phyloP scores from a whole-genome alignment of 2,888 invertebrate species.

The Ditula angustiorana region DNA sequence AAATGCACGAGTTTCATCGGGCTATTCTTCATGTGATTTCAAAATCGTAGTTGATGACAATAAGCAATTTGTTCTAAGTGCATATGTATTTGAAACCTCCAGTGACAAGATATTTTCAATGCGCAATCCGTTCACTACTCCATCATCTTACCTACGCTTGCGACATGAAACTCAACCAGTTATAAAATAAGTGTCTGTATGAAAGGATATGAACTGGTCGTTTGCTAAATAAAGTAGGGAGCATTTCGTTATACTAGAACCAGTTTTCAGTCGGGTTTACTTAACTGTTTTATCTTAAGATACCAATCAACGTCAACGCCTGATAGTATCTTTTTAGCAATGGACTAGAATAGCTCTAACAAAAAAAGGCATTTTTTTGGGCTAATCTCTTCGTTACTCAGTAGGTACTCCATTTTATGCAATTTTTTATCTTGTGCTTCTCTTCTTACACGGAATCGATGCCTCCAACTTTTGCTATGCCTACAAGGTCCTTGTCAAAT shows the following conservation, averaged over 20 bases:
- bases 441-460: too few species aligned
- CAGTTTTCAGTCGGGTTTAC: not conserved
- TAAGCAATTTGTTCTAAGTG: slow-evolving; percentile 21
- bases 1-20: too few species aligned
- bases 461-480: too few species aligned
- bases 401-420: too few species aligned
- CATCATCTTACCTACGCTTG: slow-evolving; percentile 1
- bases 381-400: too few species aligned
- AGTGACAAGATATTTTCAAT: slow-evolving; percentile 15
- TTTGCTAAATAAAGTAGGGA: not conserved
- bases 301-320: too few species aligned
- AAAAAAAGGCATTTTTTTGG: too few species aligned
- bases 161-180: slow-evolving; percentile 23
- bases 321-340: too few species aligned
- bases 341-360: too few species aligned
- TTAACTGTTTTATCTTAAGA: not conserved
- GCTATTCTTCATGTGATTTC: not conserved
- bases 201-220: slow-evolving; percentile 22
- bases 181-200: slow-evolving; percentile 12
- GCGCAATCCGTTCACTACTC: slow-evolving; percentile 7
- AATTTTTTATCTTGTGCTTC: too few species aligned
- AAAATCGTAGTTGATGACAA: slow-evolving; percentile 15
- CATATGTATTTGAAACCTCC: slow-evolving; percentile 20
- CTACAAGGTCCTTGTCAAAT: too few species aligned
- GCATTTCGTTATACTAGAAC: not conserved